Evolutionary conservation across 1,140 invertebrate genomes (phyloP), one percentile per base, ranked within the genome.

Genomic region (Chrysomallon squamiferum): DNA sequence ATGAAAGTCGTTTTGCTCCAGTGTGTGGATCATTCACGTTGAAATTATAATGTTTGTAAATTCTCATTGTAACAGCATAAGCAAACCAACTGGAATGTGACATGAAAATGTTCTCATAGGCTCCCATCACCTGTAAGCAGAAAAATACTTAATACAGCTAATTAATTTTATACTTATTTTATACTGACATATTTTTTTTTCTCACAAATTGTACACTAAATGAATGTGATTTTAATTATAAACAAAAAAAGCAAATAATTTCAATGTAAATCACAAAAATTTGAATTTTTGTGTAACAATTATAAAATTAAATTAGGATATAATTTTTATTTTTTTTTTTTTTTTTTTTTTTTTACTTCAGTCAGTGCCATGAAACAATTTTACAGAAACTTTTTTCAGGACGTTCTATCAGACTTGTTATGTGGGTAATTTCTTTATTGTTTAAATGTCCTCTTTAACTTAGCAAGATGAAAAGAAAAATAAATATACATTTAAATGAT

Each of bases 41-140:
- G 57, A 86, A 78, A 50, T 82, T 69, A 56, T 84, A 85, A 60
- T 85, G 81, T 76, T 86, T 85, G 68, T 72, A 81, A 15, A 85
- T 82, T 56, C 84, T 78, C 58, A 80, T 73, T 41, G 81, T 86
- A 2, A 79, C 75, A 25, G 73, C 52, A 65, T 85, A 85, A 0
- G 67, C 65, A 72, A 83, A 84, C 84, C 84, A 85, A 59, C 79
- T 81, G 35, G 78, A 80, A 54, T 84, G 82, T n/a, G 81, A 81
- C 78, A 84, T 79, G 57, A 77, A 84, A 5, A 84, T 61, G 68
- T 83, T 74, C 49, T 84, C 82, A 73, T 75, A 83, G 1, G 74
- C 81, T 41, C 75, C 77, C 1, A 75, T 50, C 11, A 82, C 72
- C 82, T 84, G 56, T 6, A 50, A 50, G n/a, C 47, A 50, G 47